Base-by-base conservation (phyloP, 1,140 invertebrate genomes). In the Dysdera silvatica region DNA sequence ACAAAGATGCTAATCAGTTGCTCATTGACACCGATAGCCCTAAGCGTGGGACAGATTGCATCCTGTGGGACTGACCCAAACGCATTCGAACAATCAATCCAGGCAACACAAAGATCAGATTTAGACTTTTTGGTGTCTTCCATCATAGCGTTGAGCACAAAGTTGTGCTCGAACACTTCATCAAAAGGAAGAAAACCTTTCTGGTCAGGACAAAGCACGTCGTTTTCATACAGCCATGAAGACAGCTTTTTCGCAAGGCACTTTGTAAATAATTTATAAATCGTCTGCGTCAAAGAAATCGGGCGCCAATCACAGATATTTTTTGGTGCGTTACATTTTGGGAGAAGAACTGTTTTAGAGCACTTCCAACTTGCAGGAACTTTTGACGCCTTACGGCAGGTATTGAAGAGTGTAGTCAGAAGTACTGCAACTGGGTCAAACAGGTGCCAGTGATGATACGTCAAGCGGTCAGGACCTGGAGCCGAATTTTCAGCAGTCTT, bases 11-110 rank as follows among this genome's bases (percentile, higher is more conserved):
- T 5, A 23, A 59, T 23, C 18, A 71, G 65, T 12, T 55, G 56
- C 12, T 62, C 33, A 5, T 54, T 23, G 2, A 26, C 26, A 3
- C 29, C 29, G 20, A 6, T 6, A 4, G 26, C 18, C 3, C 20
- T 7, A 0, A 77, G 55, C 0, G 65, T 63, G 0, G 52, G 24
- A 1, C 55, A 0, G 0, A 74, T 60, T 1, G 73, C 56, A 0
- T 59, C 12, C 31, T 73, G 72, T 0, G 68, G 56, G 0, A 77
- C 72, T 0, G 73, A 69, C 40, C 76, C 75, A 48, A 79, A 78
- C 0, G 73, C 72, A 24, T 70, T 70, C 10, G 43, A 45, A 0
- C 71, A 32, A 31, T 74, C 74, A 10, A 74, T 23, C n/a, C 66
- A 68, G 26, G 67, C 67, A 28, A 65, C 64, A 41, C 8, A 64